Percentiles rank a stretch among this genome's conserved stretches.
Conservation (phyloP, 2,888 invertebrate genomes). For the Herminia tarsipennalis region DNA sequence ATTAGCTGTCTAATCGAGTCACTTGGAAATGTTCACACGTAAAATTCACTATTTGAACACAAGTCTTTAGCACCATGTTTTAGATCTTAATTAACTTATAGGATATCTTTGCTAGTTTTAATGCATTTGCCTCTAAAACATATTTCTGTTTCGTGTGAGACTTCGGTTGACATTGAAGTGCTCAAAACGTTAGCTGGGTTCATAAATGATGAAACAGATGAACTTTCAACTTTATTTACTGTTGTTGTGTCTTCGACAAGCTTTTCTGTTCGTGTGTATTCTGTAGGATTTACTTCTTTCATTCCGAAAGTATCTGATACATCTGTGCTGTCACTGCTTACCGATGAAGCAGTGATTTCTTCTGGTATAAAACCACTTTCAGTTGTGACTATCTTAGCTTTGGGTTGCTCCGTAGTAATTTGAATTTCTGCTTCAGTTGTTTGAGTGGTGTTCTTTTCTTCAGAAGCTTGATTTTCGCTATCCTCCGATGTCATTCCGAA, state of each 20-base stretch:
- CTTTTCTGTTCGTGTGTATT: constrained; percentile 33
- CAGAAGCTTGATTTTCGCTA: constrained; percentile 39
- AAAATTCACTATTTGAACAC: constrained; percentile 67
- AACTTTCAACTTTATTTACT: constrained; percentile 54
- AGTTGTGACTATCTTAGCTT: constrained; percentile 62
- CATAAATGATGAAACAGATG: constrained; percentile 76
- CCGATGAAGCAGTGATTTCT: constrained; percentile 64
- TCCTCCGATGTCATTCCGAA: constrained; percentile 71
- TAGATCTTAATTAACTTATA: constrained; percentile 52
- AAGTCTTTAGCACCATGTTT: constrained; percentile 62
- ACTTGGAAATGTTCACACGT: constrained; percentile 26
- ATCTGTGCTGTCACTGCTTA: constrained; percentile 28
- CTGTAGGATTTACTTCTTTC: constrained; percentile 32
- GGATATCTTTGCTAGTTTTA: constrained; percentile 84
- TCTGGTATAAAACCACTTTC: constrained; percentile 74
- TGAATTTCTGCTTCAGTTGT: constrained; percentile 43
- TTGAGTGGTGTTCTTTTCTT: constrained; percentile 45
- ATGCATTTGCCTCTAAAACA: constrained; percentile 94
- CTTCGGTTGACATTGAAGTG: constrained; percentile 92
- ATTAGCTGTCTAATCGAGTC: constrained; percentile 20
- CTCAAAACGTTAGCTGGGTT: constrained; percentile 85
- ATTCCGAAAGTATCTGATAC: constrained; percentile 23
- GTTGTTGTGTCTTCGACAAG: constrained; percentile 33
- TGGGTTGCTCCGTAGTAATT: constrained; percentile 54
- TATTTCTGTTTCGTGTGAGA: constrained; percentile 95